phyloP scores from a whole-genome alignment of 2,888 invertebrate genomes.

The Melipona bicolor region DNA sequence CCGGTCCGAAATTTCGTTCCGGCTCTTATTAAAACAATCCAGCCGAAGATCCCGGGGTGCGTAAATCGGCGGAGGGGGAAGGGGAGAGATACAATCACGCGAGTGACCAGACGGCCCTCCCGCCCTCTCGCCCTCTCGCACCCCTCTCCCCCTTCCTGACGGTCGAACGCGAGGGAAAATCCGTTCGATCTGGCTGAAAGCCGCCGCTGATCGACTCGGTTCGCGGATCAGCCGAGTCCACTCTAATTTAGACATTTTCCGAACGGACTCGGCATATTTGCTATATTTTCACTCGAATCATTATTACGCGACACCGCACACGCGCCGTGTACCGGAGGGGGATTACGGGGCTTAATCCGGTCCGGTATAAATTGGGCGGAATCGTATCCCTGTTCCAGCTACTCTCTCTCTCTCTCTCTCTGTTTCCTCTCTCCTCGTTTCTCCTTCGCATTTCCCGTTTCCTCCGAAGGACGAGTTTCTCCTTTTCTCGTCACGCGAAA shows the following conservation, averaged over 20 bases:
- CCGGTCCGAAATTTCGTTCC: slow-evolving; percentile 18
- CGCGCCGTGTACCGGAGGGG: slow-evolving; percentile 64
- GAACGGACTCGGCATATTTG: slow-evolving; percentile 65
- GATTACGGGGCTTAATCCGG: slow-evolving; percentile 77
- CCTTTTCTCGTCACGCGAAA: slow-evolving; percentile 35
- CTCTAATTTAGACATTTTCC: slow-evolving; percentile 75
- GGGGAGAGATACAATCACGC: slow-evolving; percentile 50
- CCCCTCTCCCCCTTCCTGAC: neutral
- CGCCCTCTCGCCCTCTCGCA: neutral
- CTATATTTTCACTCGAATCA: slow-evolving; percentile 77
- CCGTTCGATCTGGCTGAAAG: slow-evolving; percentile 62
- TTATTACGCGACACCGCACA: slow-evolving; percentile 74
- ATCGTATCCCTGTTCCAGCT: slow-evolving; percentile 59
- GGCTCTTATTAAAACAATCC: slow-evolving; percentile 51
- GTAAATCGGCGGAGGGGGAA: slow-evolving; percentile 26
- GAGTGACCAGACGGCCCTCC: slow-evolving; percentile 37
- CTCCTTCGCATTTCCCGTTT: neutral
- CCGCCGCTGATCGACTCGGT: slow-evolving; percentile 65
- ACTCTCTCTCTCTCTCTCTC: slow-evolving; percentile 11
- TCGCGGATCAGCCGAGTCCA: slow-evolving; percentile 64
- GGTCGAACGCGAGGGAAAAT: slow-evolving; percentile 36
- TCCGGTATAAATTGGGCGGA: slow-evolving; percentile 77
- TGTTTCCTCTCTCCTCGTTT: neutral
- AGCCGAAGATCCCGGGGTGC: slow-evolving; percentile 41
- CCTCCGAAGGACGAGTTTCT: slow-evolving; percentile 17